Base-by-base conservation (phyloP, 2,113 vertebrate species). In the Prionailurus bengalensis region DNA sequence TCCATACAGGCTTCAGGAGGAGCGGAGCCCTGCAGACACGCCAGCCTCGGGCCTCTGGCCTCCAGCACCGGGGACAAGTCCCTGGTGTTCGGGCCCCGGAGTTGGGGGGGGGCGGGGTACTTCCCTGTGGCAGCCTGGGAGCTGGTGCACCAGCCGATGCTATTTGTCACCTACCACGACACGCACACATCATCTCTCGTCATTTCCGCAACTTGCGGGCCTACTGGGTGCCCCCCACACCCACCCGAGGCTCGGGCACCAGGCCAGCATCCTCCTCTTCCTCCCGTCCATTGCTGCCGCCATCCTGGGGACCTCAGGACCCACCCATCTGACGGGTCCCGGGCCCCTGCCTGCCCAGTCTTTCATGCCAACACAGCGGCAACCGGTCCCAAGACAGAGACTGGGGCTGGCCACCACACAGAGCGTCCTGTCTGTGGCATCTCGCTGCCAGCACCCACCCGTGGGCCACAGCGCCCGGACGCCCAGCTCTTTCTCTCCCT, bases 121-220 rank as follows among this genome's bases (percentile, higher is more conserved):
- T 4, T 10, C 10, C 15, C 7, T 2, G 29, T 5, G 76, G 76
- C 45, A 0, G 13, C 76, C 76, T 0, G 4, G 29, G 25, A 4
- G 1, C 0, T 3, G 7, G 7, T 1, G 17, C 27, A 7, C 1
- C 31, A 2, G 1, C 7, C 19, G 21, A 5, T 0, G 65, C n/a
- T 13, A 0, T 21, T 3, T 0, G 0, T 19, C 27, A 21, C 36
- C 53, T 0, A 4, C 2, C 3, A 7, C 5, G 7, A 3, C 3
- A 7, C 7, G 4, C 14, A 16, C 31, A 61, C 5, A 0, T 10
- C 21, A 5, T 4, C 65, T 48, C 8, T 14, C 55, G 23, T 15
- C 25, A 1, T 11, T 3, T 33, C 61, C 23, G 1, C 0, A 17
- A 31, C 12, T 4, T 4, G 1, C 0, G 13, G 29, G 14, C 17